A percentile compares a stretch with the other conserved stretches of the same genome.
Conservation (phyloP, 2,888 invertebrate species). For the Augiades crinisus region DNA sequence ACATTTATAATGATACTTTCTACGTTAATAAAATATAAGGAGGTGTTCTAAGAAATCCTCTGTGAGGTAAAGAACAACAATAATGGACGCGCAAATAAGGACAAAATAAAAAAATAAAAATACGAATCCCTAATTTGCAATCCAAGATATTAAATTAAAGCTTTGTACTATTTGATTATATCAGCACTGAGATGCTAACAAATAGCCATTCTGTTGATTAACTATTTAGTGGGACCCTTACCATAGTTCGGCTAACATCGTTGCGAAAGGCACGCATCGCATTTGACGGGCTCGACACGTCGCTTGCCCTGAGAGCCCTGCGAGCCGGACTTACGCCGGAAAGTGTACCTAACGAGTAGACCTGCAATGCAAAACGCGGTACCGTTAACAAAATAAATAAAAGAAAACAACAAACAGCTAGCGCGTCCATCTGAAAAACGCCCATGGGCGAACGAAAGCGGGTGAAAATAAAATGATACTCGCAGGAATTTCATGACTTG, state of each 20-base stretch:
- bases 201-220: conserved; percentile 11
- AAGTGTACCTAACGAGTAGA: conserved; percentile 83
- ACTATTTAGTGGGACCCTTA: conserved; percentile 59
- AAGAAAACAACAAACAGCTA: conserved; percentile 66
- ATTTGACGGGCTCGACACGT: conserved; percentile 77
- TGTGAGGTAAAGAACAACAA: conserved; percentile 37
- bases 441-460: conserved; percentile 74
- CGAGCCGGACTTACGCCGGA: conserved; percentile 81
- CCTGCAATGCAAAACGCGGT: conserved; percentile 81
- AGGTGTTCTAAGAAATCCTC: conserved; percentile 25
- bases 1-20: neutral
- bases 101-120: conserved; percentile 37
- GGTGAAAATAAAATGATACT: conserved; percentile 61
- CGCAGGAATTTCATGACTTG: conserved; percentile 66
- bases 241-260: conserved; percentile 79
- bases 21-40: conserved; percentile 5
- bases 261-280: conserved; percentile 81
- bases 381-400: conserved; percentile 79
- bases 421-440: conserved; percentile 77
- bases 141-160: conserved; percentile 17
- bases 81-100: conserved; percentile 67
- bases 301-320: conserved; percentile 78
- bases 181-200: conserved; percentile 4
- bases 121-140: conserved; percentile 34
- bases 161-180: conserved; percentile 1